Percentiles rank a stretch among this genome's conserved stretches.
Evolutionary conservation across 2,113 vertebrate species (phyloP).

Genomic region (Calyptomena viridis): DNA sequence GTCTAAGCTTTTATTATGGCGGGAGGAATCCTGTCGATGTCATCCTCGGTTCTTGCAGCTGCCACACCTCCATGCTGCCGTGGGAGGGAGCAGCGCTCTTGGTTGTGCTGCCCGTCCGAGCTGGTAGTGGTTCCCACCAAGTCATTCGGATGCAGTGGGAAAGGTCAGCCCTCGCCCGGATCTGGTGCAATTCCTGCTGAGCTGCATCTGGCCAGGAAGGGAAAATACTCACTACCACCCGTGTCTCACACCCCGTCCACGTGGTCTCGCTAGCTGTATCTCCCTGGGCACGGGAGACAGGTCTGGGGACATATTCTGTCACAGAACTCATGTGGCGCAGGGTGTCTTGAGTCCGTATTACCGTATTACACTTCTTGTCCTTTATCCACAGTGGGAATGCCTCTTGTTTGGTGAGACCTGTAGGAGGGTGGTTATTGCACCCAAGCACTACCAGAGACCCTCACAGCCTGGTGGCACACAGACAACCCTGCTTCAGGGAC

Average conservation of each 20-base stretch:
- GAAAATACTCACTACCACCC: background rate
- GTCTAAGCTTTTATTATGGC: background rate
- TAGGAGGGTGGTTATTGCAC: background rate
- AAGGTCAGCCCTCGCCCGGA: background rate
- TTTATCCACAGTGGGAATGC: background rate
- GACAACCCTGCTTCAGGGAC: rapidly evolving
- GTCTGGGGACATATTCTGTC: background rate
- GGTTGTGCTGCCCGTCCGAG: rapidly evolving
- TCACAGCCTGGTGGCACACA: background rate
- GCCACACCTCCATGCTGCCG: rapidly evolving
- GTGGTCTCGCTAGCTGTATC: rapidly evolving
- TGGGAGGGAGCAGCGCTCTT: background rate
- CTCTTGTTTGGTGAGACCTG: background rate
- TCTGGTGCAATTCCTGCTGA: background rate
- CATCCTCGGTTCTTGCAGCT: background rate
- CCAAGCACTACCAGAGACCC: background rate
- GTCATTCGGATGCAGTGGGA: background rate
- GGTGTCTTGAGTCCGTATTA: background rate
- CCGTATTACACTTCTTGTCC: background rate
- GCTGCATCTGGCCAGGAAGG: background rate
- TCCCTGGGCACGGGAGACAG: background rate
- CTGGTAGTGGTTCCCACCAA: background rate
- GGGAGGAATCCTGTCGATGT: background rate
- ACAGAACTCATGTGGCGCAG: rapidly evolving
- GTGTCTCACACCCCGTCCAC: background rate